Conservation (phyloP, 1,140 invertebrate genomes). For the Laupala kohalensis region DNA sequence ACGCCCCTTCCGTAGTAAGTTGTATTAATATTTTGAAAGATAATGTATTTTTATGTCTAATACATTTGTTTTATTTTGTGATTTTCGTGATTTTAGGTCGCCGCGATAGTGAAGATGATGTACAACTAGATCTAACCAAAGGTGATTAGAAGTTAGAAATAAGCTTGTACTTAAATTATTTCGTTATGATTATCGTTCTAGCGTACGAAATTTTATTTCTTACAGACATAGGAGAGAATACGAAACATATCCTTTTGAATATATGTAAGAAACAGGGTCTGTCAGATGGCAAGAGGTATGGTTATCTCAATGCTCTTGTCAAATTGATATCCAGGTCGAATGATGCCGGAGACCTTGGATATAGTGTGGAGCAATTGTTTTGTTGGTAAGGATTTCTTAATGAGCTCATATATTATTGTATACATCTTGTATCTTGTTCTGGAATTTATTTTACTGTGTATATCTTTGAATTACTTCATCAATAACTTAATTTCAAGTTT, state of each 20-base stretch:
- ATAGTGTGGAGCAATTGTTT: slow-evolving; percentile 28
- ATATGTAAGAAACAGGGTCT: slow-evolving; percentile 26
- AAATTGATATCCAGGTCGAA: slow-evolving; percentile 29
- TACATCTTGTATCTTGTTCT: not conserved
- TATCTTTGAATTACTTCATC: not conserved
- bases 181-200: not conserved
- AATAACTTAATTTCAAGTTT: not conserved
- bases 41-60: no score
- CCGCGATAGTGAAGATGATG: slow-evolving; percentile 15
- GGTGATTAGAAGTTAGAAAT: not conserved
- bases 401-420: slow-evolving; percentile 22
- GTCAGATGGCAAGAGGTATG: slow-evolving; percentile 30
- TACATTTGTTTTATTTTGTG: not conserved
- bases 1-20: slow-evolving; percentile 13
- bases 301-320: slow-evolving; percentile 36
- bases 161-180: not conserved
- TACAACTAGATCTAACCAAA: slow-evolving; percentile 14
- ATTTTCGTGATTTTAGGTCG: slow-evolving; percentile 10
- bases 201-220: not conserved
- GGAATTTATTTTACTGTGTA: not conserved
- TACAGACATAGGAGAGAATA: slow-evolving; percentile 8
- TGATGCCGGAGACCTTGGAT: slow-evolving; percentile 20
- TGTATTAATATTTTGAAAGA: not conserved
- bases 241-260: slow-evolving; percentile 8
- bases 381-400: slow-evolving; percentile 26